These are phyloP conservation scores for Dendropsophus ebraccatus DNA, from an alignment of 2,113 vertebrate species.

Conservation along the genomic window DNA sequence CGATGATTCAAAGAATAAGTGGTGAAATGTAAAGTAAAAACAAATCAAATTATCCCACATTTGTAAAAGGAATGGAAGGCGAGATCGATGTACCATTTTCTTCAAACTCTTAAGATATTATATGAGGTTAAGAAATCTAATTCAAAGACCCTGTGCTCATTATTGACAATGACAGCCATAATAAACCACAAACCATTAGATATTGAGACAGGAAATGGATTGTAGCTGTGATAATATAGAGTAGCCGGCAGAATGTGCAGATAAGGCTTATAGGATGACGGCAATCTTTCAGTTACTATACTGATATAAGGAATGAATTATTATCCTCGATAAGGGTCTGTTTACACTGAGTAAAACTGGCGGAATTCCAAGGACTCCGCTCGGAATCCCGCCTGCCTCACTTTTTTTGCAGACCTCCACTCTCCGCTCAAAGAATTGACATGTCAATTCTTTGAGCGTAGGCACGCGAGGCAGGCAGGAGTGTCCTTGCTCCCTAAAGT, in stretches of 20 bases:
- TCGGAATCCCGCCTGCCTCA: no score
- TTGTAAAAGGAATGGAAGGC: not conserved
- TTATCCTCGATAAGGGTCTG: no score
- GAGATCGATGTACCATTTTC: not conserved
- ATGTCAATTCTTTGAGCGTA: no score
- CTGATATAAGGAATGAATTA: no score
- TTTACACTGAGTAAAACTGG: no score
- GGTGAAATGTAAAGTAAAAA: not conserved
- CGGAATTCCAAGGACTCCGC: no score
- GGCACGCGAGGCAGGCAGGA: no score
- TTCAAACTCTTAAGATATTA: not conserved
- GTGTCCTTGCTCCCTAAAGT: no score
- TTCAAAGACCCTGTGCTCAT: not conserved
- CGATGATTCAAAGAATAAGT: not conserved
- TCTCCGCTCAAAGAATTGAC: no score
- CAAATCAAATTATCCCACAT: not conserved
- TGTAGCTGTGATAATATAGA: not conserved
- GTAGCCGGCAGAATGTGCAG: not conserved
- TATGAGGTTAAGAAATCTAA: not conserved
- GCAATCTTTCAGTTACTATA: not conserved
- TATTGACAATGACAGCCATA: not conserved
- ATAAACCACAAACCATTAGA: not conserved
- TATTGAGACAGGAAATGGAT: not conserved
- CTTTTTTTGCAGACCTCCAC: no score
- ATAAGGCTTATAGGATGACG: not conserved